Conservation (phyloP, 2,888 invertebrate species). For the Anthoptus insignis region DNA sequence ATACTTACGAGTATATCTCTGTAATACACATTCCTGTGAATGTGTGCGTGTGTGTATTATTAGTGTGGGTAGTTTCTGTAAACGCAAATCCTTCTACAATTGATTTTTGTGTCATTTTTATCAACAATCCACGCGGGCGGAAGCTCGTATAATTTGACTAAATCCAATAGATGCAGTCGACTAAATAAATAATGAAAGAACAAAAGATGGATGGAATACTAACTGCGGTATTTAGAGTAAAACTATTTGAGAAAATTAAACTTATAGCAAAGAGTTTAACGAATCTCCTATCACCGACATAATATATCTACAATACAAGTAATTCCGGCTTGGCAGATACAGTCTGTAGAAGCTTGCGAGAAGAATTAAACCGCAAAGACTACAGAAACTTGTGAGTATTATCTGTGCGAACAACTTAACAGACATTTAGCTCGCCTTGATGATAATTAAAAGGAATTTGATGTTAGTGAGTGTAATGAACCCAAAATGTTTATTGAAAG, state of each 20-base stretch:
- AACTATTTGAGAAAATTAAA: not conserved
- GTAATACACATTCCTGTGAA: too few species aligned
- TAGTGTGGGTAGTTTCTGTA: too few species aligned
- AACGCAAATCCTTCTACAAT: too few species aligned
- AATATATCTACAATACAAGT: constrained; percentile 26
- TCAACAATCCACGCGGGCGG: too few species aligned
- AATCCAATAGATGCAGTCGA: too few species aligned
- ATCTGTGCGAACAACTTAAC: constrained; percentile 37
- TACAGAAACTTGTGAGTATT: constrained; percentile 25
- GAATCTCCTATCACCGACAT: constrained; percentile 1
- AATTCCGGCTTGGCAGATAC: constrained; percentile 23
- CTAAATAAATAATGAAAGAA: too few species aligned
- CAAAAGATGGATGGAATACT: not conserved
- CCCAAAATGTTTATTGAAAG: constrained; percentile 1
- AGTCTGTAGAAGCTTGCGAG: constrained; percentile 14
- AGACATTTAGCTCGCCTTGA: constrained; percentile 27
- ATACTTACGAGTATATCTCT: too few species aligned
- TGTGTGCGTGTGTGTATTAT: too few species aligned
- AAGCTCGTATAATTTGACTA: too few species aligned
- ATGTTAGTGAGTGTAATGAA: constrained; percentile 7
- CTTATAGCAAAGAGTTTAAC: constrained; percentile 10
- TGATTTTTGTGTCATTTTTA: too few species aligned
- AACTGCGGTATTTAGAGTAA: too few species aligned
- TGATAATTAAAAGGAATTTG: constrained; percentile 34
- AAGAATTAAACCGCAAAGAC: constrained; percentile 17